These are phyloP conservation scores for Zaprionus vittiger DNA, from an alignment of 1,140 invertebrate genomes.

Conservation along the genomic window DNA sequence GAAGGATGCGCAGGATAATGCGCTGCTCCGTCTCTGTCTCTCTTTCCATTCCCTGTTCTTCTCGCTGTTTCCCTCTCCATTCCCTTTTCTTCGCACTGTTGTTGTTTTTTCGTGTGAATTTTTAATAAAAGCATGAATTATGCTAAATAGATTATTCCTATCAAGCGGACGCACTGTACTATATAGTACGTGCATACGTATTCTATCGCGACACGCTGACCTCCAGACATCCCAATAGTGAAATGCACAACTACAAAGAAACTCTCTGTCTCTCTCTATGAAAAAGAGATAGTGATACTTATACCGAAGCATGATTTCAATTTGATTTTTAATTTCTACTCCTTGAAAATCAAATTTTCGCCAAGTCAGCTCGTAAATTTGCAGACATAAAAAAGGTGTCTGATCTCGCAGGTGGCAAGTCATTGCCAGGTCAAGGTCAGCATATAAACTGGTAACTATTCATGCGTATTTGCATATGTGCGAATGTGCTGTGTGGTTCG, in stretches of 20 bases:
- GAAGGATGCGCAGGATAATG: constrained; percentile 35
- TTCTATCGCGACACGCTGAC: constrained; percentile 1
- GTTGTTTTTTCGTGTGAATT: constrained; percentile 58
- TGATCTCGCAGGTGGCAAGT: constrained; percentile 45
- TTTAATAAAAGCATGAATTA: constrained; percentile 73
- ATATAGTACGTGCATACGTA: not conserved
- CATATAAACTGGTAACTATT: constrained; percentile 28
- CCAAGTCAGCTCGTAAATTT: constrained; percentile 71
- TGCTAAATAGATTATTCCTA: constrained; percentile 53
- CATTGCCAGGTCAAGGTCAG: constrained; percentile 65
- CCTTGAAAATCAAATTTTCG: constrained; percentile 18
- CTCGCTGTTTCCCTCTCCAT: not conserved
- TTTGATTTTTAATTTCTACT: not conserved
- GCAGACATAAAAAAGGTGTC: constrained; percentile 50
- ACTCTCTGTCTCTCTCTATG: not conserved
- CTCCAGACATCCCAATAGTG: constrained; percentile 6
- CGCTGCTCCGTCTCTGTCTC: not conserved
- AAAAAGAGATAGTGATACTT: not conserved
- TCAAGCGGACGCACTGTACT: constrained; percentile 9
- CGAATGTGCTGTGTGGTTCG: not conserved
- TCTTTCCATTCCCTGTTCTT: not conserved
- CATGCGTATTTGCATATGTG: constrained; percentile 9
- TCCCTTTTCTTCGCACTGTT: not conserved
- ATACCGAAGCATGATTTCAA: not conserved
- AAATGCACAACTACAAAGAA: not conserved